Percentiles rank a stretch among this genome's conserved stretches.
These are phyloP conservation scores for Conus ventricosus DNA, from an alignment of 1,140 invertebrate genomes.

Conservation along the genomic window DNA sequence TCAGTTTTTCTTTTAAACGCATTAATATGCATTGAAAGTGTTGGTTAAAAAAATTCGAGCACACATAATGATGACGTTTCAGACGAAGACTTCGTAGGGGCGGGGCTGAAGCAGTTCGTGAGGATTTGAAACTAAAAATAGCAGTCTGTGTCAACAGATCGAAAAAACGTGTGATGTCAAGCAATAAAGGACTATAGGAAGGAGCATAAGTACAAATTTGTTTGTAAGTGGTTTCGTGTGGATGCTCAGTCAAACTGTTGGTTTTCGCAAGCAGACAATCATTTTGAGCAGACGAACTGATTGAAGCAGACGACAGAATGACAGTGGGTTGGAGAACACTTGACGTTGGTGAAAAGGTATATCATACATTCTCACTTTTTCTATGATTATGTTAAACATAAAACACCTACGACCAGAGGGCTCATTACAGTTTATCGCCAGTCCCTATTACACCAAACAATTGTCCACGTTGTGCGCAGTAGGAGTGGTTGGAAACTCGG, in stretches of 20 bases:
- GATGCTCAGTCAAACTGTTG: neutral
- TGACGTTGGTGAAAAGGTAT: slow-evolving; percentile 67
- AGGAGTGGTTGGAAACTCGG: no score
- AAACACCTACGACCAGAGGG: no score
- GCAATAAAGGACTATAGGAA: neutral
- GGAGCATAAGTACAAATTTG: no score
- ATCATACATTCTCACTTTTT: neutral
- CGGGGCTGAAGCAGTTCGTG: neutral
- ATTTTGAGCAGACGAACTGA: neutral
- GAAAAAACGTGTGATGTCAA: neutral
- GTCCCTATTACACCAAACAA: no score
- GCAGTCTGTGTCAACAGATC: neutral
- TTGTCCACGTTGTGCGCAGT: no score
- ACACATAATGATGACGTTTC: neutral
- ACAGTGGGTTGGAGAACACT: slow-evolving; percentile 65
- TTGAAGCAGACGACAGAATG: slow-evolving; percentile 45
- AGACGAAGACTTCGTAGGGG: neutral
- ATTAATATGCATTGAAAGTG: neutral
- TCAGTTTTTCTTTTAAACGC: neutral
- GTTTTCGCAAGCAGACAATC: neutral
- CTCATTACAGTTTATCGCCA: no score
- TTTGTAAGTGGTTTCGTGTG: neutral
- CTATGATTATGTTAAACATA: no score
- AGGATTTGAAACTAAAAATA: neutral
- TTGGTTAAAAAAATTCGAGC: neutral